Percentiles rank a stretch among this genome's conserved stretches.
These are phyloP conservation scores for Drosophila rubida DNA, from an alignment of 2,888 invertebrate species.

Conservation along the genomic window DNA sequence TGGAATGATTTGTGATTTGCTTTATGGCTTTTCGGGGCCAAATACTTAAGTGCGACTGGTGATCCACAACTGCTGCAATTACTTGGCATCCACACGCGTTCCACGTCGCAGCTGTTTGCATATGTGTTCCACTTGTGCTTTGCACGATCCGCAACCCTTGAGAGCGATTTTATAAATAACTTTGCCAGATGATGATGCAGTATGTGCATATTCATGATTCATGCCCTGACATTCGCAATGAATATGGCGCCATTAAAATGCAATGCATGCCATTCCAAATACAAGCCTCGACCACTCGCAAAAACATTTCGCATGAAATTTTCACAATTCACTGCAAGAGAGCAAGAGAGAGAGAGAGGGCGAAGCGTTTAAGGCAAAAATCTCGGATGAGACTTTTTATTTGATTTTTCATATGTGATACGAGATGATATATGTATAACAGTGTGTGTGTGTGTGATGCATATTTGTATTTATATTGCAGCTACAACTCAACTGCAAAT, in stretches of 20 bases:
- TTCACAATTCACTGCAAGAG: conserved; percentile 9
- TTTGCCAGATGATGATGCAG: conserved; percentile 10
- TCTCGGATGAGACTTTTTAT: conserved; percentile 36
- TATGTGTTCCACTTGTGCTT: conserved; percentile 12
- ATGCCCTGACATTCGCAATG: conserved; percentile 41
- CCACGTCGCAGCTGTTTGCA: background rate
- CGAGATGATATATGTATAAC: conserved; percentile 32
- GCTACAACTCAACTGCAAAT: conserved; percentile 66
- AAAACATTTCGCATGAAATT: conserved; percentile 33
- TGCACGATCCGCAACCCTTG: conserved; percentile 13
- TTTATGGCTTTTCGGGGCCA: conserved; percentile 18
- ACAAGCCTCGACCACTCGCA: conserved; percentile 22
- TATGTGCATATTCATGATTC: conserved; percentile 26
- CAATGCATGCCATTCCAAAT: conserved; percentile 33
- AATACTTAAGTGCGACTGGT: background rate
- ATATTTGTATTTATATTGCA: conserved; percentile 47
- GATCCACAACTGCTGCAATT: conserved; percentile 2
- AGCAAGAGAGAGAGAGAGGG: too few species aligned
- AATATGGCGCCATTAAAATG: conserved; percentile 49
- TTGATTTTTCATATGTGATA: conserved; percentile 36
- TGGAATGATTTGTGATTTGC: conserved; percentile 51
- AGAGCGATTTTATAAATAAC: conserved; percentile 17
- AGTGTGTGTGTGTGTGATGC: background rate
- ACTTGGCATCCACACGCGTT: background rate
- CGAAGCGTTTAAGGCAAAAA: conserved; percentile 22